Base-by-base conservation (phyloP, 30 jellyfish, hydroid and myxozoan species). In the Hydra vulgaris region DNA sequence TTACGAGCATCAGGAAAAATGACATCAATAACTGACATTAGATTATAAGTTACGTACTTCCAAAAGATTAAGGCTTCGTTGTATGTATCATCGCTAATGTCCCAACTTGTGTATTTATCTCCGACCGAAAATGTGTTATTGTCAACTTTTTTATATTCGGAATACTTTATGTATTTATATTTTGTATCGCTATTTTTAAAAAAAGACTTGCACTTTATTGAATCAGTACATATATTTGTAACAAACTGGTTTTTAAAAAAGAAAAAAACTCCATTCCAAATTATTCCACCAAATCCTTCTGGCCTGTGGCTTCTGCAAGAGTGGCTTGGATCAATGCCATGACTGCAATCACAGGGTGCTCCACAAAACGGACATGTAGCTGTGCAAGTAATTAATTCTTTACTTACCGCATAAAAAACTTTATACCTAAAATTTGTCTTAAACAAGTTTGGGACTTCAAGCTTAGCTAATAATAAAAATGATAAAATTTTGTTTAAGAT, bases 301-400 rank as follows among this genome's bases (percentile, higher is more conserved):
- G 76, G 76, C 12, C 76, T 23, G 18, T 70, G 76, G 17, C 16
- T 7, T 12, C 17, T 22, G 17, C 76, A 70, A 8, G 27, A 21
- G 76, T 70, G 76, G 17, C 25, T 22, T 40, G 5, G 5, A 0
- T 70, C 18, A 12, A 15, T 70, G 25, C 27, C 25, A 70, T 22
- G 25, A 70, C 15, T 21, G 18, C 76, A 7, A 24, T 70, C 76
- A 18, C 76, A 70, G 12, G 27, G 25, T 21, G 76, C 76, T 70
- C 25, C 25, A 70, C 76, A 70, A 70, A 70, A 70, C 8, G 76
- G 76, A 70, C 76, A 70, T 70, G 12, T 70, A 12, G 76, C 76
- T 70, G 12, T 15, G 18, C 76, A 70, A 21, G 25, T 8, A 17
- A 70, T 21, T 18, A 70, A 70, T 70, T 7, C 18, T 17, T 25